These are phyloP conservation scores for Pseudomugil tenellus DNA, from an alignment of 2,797 vertebrate genomes.

Conservation along the genomic window DNA sequence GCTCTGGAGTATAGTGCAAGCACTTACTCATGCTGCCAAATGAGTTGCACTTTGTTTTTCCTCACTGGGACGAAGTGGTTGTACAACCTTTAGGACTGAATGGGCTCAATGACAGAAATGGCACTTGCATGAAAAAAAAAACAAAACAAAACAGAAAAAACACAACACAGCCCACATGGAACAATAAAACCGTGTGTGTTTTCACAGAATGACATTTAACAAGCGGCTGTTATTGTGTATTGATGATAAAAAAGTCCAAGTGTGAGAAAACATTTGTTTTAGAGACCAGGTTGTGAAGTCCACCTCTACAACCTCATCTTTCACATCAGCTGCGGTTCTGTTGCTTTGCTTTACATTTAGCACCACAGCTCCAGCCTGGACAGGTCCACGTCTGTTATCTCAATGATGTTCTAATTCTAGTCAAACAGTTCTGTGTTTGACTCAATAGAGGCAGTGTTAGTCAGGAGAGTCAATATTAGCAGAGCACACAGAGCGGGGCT, in stretches of 20 bases:
- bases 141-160: too few relatives aligned
- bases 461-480: conserved; percentile 95
- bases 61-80: conserved; percentile 47
- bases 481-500: conserved; percentile 88
- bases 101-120: conserved; percentile 52
- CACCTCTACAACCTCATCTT: conserved; percentile 49
- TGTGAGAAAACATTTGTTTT: conserved; percentile 66
- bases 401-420: conserved; percentile 88
- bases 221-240: conserved; percentile 58
- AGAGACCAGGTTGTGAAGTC: conserved; percentile 46
- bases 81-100: conserved; percentile 53
- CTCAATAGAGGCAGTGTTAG: conserved; percentile 90
- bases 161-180: conserved; percentile 29
- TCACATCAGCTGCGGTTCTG: conserved; percentile 31
- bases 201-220: conserved; percentile 63
- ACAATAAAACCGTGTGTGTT: conserved; percentile 33
- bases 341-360: conserved; percentile 68
- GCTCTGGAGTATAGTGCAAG: conserved; percentile 46
- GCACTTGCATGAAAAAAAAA: conserved; percentile 38
- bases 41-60: conserved; percentile 51
- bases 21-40: conserved; percentile 48
- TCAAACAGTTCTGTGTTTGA: conserved; percentile 88
- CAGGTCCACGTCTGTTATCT: conserved; percentile 83
- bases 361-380: conserved; percentile 63
- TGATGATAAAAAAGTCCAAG: conserved; percentile 44